Base-by-base conservation (phyloP, 2,113 vertebrate genomes). In the Oreocharis arfaki region DNA sequence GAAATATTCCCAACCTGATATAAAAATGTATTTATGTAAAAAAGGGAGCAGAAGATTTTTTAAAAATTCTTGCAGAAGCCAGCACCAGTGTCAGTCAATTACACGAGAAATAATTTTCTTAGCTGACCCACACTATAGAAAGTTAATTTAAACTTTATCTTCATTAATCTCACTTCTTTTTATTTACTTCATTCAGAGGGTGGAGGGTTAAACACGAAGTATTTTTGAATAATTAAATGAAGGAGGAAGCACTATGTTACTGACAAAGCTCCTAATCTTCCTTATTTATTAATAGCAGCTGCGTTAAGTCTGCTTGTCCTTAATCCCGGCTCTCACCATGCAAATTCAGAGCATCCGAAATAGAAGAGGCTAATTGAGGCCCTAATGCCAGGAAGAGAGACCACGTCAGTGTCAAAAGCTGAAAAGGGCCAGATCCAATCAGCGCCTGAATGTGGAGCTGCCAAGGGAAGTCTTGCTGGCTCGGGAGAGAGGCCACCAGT, bases 101-200 rank as follows among this genome's bases (percentile, higher is more conserved):
- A 94, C 14, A 84, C 73, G 63, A 94, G 82, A 92, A 46, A 15
- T 39, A 69, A 92, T 96, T 93, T 95, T 96, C 55, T 65, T 49
- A 71, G 47, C 68, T 97, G 92, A 95, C 82, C 70, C 78, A 49
- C 21, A 33, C 52, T 73, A 57, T 4, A 81, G 60, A 82, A 91
- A 94, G 85, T 93, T 97, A 97, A 98, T 97, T 97, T 97, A 96
- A 96, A 97, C 61, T 92, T 96, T 97, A 97, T 96, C 96, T 97
- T 95, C 63, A 49, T 86, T 87, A 94, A 97, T 97, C 94, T 96
- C 33, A 33, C 44, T 84, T 94, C 78, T 56, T 92, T 97, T 95
- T 97, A 93, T 96, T 97, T 97, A 97, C 94, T 96, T 95, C 49
- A 76, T 91, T 96, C 96, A 89, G 88, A 84, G 46, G 76, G 35